Evolutionary conservation across 2,797 vertebrate genomes (phyloP), one percentile per base, ranked within the genome.

Genomic region (Gallinago solitaria): DNA sequence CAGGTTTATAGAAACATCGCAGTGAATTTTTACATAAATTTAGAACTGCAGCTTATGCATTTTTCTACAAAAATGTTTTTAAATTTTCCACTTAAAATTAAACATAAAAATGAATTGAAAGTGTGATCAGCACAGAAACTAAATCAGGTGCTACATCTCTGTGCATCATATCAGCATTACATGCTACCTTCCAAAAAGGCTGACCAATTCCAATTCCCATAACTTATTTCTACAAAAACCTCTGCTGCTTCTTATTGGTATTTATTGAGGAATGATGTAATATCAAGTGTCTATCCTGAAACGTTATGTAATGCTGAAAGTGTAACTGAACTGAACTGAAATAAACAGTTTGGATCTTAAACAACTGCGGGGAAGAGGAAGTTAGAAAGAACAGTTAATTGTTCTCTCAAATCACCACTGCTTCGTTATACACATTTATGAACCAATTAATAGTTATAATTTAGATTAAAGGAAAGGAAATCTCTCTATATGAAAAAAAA

Each of bases 1-100:
- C 98, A 98, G 98, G 98, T 98, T 98, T 98, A 98, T 97, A 98
- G 98, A 98, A 98, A 98, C 97, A 98, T 96, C 91, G 93, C 97
- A 97, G 94, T 96, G 97, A 97, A 98, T 98, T 98, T 98, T 98
- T 98, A 98, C 98, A 98, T 98, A 98, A 98, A 98, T 98, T 98
- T 97, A 98, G 96, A 98, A 98, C 95, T 98, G 97, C 96, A 97
- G 97, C 98, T 98, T 98, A 98, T 97, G 97, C 95, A 98, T 98
- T 98, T 96, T 98, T 96, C 88, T 86, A 97, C 95, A 95, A 93
- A 97, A 97, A 97, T 96, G 89, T 96, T 96, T 92, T 96, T 97
- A 97, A 96, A 94, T 97, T 97, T 97, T 97, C 97, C 96, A 96
- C 94, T 97, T 97, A 96, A 98, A 98, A 98, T 97, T 97, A 97